Percentiles rank a stretch among this genome's conserved stretches.
These are phyloP conservation scores for Melitaea athalia DNA, from an alignment of 2,888 invertebrate genomes.

Conservation along the genomic window DNA sequence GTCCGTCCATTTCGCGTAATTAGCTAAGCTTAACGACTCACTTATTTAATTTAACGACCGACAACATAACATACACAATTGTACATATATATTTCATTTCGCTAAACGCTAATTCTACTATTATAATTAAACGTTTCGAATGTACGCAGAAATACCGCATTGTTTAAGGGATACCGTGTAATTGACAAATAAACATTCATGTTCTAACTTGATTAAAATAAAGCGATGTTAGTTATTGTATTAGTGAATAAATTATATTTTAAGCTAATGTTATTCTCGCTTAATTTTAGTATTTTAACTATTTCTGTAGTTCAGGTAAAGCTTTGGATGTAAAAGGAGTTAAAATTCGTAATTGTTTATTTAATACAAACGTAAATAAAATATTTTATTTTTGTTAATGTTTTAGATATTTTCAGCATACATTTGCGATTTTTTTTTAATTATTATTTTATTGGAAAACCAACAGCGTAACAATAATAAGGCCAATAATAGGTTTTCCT, in stretches of 20 bases:
- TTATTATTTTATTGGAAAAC: too few species aligned
- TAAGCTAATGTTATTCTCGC: constrained; percentile 24
- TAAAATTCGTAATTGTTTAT: not conserved
- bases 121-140: constrained; percentile 32
- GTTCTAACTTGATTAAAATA: constrained; percentile 35
- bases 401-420: too few species aligned
- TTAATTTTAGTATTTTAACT: constrained; percentile 28
- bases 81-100: constrained; percentile 26
- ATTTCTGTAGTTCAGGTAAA: constrained; percentile 7
- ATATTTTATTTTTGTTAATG: not conserved
- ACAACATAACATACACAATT: constrained; percentile 32
- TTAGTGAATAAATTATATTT: constrained; percentile 27
- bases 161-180: constrained; percentile 38
- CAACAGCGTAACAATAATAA: too few species aligned
- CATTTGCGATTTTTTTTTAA: not conserved
- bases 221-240: constrained; percentile 33
- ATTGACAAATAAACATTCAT: constrained; percentile 40
- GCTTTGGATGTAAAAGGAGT: not conserved
- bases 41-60: constrained; percentile 50
- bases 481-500: too few species aligned
- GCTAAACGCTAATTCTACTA: constrained; percentile 33
- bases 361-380: not conserved
- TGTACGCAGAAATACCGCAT: constrained; percentile 22
- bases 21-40: constrained; percentile 51
- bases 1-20: constrained; percentile 50